Base-by-base conservation (phyloP, 2,888 invertebrate genomes). In the Arctia plantaginis region DNA sequence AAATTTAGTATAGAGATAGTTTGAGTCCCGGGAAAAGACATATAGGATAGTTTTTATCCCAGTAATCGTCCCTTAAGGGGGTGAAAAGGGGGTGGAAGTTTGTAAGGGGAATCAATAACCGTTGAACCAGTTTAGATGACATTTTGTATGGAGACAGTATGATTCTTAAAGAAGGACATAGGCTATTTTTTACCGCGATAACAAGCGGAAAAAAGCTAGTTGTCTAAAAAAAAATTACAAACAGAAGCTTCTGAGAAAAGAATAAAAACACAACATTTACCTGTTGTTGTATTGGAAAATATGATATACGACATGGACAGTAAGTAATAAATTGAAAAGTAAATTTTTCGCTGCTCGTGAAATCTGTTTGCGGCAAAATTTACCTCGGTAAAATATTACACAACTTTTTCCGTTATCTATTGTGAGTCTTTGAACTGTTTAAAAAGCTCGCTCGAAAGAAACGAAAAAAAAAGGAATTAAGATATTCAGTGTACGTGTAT, bases 301-400 rank as follows among this genome's bases (percentile, higher is more conserved):
- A 33, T 44, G 18, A 27, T 12, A 70, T 2, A 12, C 10, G n/a
- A 44, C 27, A 62, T 62, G 13, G 3, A 12, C 12, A 20, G 27
- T 39, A 13, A 12, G 30, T 18, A 66, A 55, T 64, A 72, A 69
- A 69, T 67, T 72, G 41, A 41, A 66, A 72, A 41, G 51, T 47
- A 66, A 47, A 71, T 71, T 71, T 20, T 39, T 39, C n/a, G 33
- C n/a, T 66, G 39, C 62, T 30, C 62, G 62, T 44, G 13, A 44
- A 70, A 70, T 35, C 33, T n/a, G 62, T 33, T 64, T 35, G 15
- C 65, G 51, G 47, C 33, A 30, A 15, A 55, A 64, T 44, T 59
- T 59, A 44, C 30, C 33, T 39, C 23, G 33, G 47, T n/a, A 33
- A 62, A 71, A 71, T 71, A 62, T 47, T n/a, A 65, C 33, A 44